phyloP scores from a whole-genome alignment of 2,113 vertebrate genomes.

The Dascyllus trimaculatus region DNA sequence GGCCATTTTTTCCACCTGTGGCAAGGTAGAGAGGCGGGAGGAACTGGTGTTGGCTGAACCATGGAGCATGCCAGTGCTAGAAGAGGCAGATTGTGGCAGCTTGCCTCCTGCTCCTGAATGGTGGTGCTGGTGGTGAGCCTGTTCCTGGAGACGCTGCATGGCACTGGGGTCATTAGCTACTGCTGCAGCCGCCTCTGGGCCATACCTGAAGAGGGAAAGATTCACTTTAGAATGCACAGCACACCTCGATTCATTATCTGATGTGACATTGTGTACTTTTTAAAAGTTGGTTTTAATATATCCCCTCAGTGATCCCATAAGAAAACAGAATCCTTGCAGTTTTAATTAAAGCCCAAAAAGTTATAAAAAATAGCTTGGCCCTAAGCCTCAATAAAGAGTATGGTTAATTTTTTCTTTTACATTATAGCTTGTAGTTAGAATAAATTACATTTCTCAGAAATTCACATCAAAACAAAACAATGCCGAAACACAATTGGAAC shows the following conservation, averaged over 20 bases:
- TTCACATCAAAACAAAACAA: conserved; percentile 25
- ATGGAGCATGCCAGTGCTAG: conserved; percentile 85
- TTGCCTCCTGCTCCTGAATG: conserved; percentile 82
- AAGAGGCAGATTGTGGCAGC: conserved; percentile 89
- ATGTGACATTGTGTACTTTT: neutral
- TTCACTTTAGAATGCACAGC: conserved; percentile 4
- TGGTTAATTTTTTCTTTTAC: neutral
- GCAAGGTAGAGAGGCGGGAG: conserved; percentile 93
- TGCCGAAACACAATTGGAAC: conserved; percentile 7
- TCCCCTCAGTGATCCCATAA: neutral
- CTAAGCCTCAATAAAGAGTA: conserved; percentile 2
- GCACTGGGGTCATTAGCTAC: conserved; percentile 88
- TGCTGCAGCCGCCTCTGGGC: conserved; percentile 90
- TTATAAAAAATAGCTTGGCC: neutral
- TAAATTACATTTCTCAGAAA: too few species aligned
- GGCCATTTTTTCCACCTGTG: conserved; percentile 93
- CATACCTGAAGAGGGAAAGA: conserved; percentile 82
- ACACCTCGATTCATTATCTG: neutral
- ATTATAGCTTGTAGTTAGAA: neutral
- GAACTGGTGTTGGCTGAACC: conserved; percentile 83
- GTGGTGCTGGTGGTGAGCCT: conserved; percentile 91
- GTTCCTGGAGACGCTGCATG: conserved; percentile 93
- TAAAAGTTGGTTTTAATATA: neutral
- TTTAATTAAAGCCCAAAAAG: conserved; percentile 23
- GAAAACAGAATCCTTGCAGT: neutral